Base-by-base conservation (phyloP, 2,888 invertebrate species). In the Drosophila peninsularis region DNA sequence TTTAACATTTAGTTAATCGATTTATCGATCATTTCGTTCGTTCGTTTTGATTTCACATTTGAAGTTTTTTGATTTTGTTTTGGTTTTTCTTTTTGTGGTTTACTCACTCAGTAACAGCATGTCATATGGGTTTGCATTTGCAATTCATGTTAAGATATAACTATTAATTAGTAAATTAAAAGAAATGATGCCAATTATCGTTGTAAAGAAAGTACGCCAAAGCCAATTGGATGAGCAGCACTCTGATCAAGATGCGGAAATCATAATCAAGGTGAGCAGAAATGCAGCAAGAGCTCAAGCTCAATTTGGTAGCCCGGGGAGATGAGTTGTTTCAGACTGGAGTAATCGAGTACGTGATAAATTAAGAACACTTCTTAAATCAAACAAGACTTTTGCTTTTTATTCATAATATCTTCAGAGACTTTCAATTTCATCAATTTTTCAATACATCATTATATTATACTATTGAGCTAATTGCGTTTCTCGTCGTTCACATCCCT, bases 71-170 rank as follows among this genome's bases (percentile, higher is more conserved):
- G 53, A 57, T 49, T 49, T 14, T 14, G 36, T 3, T 2, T 13
- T 10, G 7, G 2, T 32, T 32, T 10, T 32, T 11, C 2, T 32
- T 14, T 56, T 63, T 49, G 62, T 66, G 57, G 60, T 72, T 80
- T 86, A 86, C 86, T 86, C 86, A 86, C 86, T 86, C 76, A 79
- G 86, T 86, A 68, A 64, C 78, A 79, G 82, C 85, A 78, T 82
- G 68, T 83, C 79, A 75, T 74, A 74, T 75, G 77, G 74, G 39
- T 56, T 42, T 39, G 75, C 52, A 60, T 75, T 77, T 71, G 65
- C 57, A 67, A 64, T 58, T 78, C 78, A 58, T 60, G 62, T 78
- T 73, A 56, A 67, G 62, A 78, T 61, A 56, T 47, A 71, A 71
- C 63, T 63, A 71, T 61, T 77, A 37, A 60, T 71, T 76, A 44